phyloP scores from a whole-genome alignment of 2,113 vertebrate species.

The Ameiurus melas region DNA sequence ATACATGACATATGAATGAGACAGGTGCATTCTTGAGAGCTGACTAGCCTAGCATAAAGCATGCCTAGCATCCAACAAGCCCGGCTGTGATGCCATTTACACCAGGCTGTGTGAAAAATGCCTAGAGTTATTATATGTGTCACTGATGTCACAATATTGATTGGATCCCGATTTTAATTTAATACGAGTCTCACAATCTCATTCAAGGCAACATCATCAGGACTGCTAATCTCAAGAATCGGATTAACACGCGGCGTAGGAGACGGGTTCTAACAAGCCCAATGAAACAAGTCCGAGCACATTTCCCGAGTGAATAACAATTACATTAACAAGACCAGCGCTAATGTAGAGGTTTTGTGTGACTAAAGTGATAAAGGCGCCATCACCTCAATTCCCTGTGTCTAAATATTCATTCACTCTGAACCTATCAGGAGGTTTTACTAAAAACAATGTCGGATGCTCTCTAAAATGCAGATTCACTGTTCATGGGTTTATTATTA shows the following conservation, averaged over 20 bases:
- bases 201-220: slow-evolving; percentile 20
- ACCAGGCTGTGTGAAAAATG: not conserved
- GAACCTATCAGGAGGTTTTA: not conserved
- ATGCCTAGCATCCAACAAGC: not conserved
- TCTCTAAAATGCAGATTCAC: not conserved
- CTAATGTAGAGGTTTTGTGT: not conserved
- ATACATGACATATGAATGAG: not conserved
- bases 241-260: slow-evolving; percentile 19
- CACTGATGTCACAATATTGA: not conserved
- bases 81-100: not conserved
- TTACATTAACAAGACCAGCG: slow-evolving; percentile 24
- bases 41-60: not conserved
- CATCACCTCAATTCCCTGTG: not conserved
- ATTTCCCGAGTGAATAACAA: slow-evolving; percentile 21
- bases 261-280: slow-evolving; percentile 26
- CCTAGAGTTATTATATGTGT: not conserved
- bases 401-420: not conserved
- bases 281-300: not conserved
- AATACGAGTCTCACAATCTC: slow-evolving; percentile 26
- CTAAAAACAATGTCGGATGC: not conserved
- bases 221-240: slow-evolving; percentile 27
- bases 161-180: slow-evolving; percentile 22
- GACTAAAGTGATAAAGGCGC: not conserved
- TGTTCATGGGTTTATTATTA: not conserved
- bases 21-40: not conserved